Evolutionary conservation across 2,888 invertebrate species (phyloP).

Genomic region (Timandra comae): DNA sequence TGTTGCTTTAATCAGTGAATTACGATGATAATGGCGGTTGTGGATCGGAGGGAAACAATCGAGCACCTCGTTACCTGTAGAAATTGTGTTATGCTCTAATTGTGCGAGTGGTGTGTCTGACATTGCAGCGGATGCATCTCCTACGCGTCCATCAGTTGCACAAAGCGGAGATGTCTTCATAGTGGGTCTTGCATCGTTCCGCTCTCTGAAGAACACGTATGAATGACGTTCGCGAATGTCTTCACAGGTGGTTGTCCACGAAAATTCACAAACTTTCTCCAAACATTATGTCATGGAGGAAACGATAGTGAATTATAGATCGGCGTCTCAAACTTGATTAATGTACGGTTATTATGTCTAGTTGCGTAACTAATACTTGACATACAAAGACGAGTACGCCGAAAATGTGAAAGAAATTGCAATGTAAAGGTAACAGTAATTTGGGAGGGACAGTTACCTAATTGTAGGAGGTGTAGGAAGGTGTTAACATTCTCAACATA

Average conservation of each 20-base stretch:
- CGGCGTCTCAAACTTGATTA: constrained; percentile 18
- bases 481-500: no score
- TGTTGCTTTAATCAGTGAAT: no score
- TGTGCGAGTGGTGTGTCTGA: constrained; percentile 6
- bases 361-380: constrained; percentile 16
- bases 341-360: constrained; percentile 16
- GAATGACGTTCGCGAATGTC: constrained; percentile 18
- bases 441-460: no score
- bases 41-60: no score
- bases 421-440: no score
- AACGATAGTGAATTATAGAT: constrained; percentile 24
- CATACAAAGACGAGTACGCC: no score
- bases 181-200: constrained; percentile 21
- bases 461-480: no score
- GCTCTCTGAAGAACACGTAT: constrained; percentile 30
- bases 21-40: no score
- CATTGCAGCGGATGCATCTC: constrained; percentile 13
- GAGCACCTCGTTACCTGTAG: constrained; percentile 2
- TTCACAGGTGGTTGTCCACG: constrained; percentile 23
- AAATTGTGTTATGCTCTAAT: constrained; percentile 18
- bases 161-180: constrained; percentile 16
- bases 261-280: constrained; percentile 37
- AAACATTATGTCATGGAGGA: constrained; percentile 29
- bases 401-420: no score
- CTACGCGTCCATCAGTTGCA: constrained; percentile 18